Conservation (phyloP, 2,797 vertebrate genomes). For the Glyptemys insculpta region DNA sequence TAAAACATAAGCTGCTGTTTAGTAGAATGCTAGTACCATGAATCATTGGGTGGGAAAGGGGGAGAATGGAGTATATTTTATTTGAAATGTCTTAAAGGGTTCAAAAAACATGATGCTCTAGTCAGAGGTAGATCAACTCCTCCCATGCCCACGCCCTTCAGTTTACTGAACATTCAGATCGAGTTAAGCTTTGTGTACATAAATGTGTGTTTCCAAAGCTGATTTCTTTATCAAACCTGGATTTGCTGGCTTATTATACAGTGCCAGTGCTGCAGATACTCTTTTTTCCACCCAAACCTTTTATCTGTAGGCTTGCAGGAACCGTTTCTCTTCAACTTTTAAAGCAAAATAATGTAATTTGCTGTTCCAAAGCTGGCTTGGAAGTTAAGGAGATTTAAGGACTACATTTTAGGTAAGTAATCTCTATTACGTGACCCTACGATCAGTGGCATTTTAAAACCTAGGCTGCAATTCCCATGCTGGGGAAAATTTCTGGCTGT, state of each 20-base stretch:
- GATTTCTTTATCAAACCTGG: background rate
- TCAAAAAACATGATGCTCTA: background rate
- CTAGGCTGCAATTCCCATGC: conserved; percentile 18
- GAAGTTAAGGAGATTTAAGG: conserved; percentile 46
- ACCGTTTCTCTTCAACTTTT: conserved; percentile 33
- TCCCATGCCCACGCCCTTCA: background rate
- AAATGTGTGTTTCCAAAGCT: background rate
- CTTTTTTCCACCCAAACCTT: conserved; percentile 7
- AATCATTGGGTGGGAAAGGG: background rate
- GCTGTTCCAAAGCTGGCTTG: background rate
- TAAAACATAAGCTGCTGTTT: background rate
- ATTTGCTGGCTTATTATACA: background rate
- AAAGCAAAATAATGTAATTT: conserved; percentile 50
- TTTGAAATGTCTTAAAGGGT: accelerated
- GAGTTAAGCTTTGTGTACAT: background rate
- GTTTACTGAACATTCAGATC: background rate
- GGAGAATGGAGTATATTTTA: background rate
- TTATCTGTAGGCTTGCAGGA: conserved; percentile 34
- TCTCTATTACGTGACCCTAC: background rate
- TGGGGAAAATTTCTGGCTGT: conserved; percentile 19
- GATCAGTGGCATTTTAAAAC: conserved; percentile 31
- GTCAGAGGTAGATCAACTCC: background rate
- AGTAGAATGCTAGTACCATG: accelerated
- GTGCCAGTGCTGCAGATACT: background rate
- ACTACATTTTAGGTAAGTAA: conserved; percentile 45